phyloP scores from a whole-genome alignment of 2,797 vertebrate species.

The Malurus splendens region DNA sequence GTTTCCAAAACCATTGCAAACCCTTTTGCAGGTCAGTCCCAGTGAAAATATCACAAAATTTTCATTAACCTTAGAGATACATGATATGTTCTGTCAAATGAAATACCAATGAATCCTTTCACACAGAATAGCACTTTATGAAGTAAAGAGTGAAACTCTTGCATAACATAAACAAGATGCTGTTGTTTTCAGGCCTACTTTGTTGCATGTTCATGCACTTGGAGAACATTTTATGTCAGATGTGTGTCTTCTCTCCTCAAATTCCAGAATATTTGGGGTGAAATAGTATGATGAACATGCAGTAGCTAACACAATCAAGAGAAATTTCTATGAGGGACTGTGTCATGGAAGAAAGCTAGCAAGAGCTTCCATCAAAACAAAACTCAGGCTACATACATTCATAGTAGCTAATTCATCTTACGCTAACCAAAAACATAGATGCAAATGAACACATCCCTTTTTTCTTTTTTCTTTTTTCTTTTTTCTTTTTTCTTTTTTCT shows the following conservation, averaged over 20 bases:
- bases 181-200: neutral
- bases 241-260: neutral
- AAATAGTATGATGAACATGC: neutral
- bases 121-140: neutral
- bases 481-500: neutral
- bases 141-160: neutral
- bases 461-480: accelerated
- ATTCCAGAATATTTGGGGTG: neutral
- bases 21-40: neutral
- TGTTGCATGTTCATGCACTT: neutral
- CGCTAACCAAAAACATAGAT: neutral
- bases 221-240: neutral
- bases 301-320: neutral
- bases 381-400: neutral
- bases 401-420: neutral
- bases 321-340: neutral
- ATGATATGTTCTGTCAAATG: neutral
- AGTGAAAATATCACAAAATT: neutral
- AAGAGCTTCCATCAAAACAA: neutral
- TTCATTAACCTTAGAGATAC: neutral
- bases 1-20: neutral
- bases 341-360: neutral
- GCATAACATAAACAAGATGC: neutral
- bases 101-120: neutral
- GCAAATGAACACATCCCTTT: accelerated